Evolutionary conservation across 2,888 invertebrate species (phyloP), one percentile per base, ranked within the genome.

Genomic region (Rhaphigaster nebulosa): DNA sequence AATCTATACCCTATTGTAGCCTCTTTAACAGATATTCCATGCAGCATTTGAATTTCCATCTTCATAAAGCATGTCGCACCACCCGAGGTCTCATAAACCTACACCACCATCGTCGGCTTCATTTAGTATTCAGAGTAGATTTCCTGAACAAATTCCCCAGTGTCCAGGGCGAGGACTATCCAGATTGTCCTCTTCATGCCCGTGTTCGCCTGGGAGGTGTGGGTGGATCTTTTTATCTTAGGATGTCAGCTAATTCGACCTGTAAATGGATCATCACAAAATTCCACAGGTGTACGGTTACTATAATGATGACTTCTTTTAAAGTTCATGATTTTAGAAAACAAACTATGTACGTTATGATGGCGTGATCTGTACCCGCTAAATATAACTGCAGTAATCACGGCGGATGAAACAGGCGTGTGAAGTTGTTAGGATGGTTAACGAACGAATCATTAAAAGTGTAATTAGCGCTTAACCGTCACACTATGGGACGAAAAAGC

Each of bases 1-100:
- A 76, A 76, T 76, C 70, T 76, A 38, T 76, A 76, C 70, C 23
- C 70, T 76, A 76, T 76, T 76, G 70, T 76, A 38, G 70, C 8
- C 70, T 76, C 70, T 38, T 76, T 76, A 76, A 76, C 70, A 76
- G 70, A 76, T 76, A 76, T 76, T 76, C 70, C 34, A 20, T 0
- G 15, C 70, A 10, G 15, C 70, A 76, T 76, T 38, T 34, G 70
- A 76, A 76, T 76, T 76, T 38, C 70, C 34, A 76, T 34, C 70
- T 76, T 38, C 34, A 76, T 38, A 76, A 76, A 76, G 38, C 38
- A 76, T 76, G 70, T 38, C 38, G 70, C 6, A 20, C 38, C 70
- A 76, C 34, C 34, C 70, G 20, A 18, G 18, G n/a, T 2, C 15
- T 29, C 70, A 29, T 76, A 76, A 76, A 76, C 65, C 29, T 65